Percentiles rank a stretch among this genome's conserved stretches.
Conservation (phyloP, 2,113 vertebrate species). For the Turdus rufiventris region DNA sequence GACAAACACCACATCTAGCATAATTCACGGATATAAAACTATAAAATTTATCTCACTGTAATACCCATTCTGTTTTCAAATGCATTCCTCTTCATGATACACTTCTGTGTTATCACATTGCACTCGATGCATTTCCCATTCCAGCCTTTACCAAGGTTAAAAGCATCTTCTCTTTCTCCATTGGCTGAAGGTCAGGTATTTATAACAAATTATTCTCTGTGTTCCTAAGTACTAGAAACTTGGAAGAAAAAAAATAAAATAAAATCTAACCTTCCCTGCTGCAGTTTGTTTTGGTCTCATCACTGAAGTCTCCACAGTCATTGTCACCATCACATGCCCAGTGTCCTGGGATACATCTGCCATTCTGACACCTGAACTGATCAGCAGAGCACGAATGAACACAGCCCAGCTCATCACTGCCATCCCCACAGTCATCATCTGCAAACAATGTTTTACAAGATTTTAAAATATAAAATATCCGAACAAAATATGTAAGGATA, state of each 20-base stretch:
- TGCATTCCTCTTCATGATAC: not conserved
- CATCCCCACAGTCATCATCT: slow-evolving; percentile 96
- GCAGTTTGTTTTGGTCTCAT: slow-evolving; percentile 86
- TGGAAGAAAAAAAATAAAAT: too few species aligned
- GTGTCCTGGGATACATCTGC: slow-evolving; percentile 89
- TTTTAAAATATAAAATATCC: not conserved
- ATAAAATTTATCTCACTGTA: not conserved
- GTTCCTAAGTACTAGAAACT: not conserved
- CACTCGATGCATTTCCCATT: not conserved
- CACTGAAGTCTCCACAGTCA: slow-evolving; percentile 95
- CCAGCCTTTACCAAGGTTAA: not conserved
- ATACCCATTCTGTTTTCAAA: not conserved
- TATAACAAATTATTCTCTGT: not conserved
- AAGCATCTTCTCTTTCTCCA: not conserved
- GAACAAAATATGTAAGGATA: accelerated
- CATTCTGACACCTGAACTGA: slow-evolving; percentile 89
- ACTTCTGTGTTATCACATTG: not conserved
- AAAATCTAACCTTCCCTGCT: slow-evolving; percentile 79
- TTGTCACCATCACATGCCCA: slow-evolving; percentile 97
- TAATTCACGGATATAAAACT: not conserved
- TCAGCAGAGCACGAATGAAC: slow-evolving; percentile 82
- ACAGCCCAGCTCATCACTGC: slow-evolving; percentile 90
- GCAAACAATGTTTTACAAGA: not conserved
- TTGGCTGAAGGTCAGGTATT: not conserved
- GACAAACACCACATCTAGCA: not conserved